Conservation (phyloP, 64 coral and sea anemone species). For the Stichodactyla helianthus region DNA sequence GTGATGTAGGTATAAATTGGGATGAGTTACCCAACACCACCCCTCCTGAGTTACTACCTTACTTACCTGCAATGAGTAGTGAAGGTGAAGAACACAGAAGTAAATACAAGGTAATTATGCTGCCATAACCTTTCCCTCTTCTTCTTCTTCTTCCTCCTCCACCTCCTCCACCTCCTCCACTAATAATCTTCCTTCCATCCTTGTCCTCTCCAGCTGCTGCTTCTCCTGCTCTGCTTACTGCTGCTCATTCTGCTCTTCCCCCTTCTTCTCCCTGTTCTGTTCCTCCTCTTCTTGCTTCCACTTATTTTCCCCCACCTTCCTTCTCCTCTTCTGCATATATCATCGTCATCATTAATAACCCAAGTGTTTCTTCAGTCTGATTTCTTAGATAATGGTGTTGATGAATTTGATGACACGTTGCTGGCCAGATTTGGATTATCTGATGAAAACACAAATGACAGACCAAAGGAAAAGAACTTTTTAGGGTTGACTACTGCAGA, state of each 20-base stretch:
- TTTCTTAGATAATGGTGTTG: conserved; percentile 49
- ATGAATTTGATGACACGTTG: conserved; percentile 66
- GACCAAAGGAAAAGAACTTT: conserved; percentile 18
- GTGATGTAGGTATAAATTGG: conserved; percentile 60
- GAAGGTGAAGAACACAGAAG: conserved; percentile 75
- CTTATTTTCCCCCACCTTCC: neutral
- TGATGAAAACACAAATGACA: conserved; percentile 44
- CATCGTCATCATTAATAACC: neutral
- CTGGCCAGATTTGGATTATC: conserved; percentile 78
- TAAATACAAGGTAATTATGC: conserved; percentile 63
- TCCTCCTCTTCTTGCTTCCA: no score
- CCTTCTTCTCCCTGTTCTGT: no score
- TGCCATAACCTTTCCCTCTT: neutral
- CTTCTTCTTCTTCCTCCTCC: no score
- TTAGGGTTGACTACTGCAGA: conserved; percentile 51
- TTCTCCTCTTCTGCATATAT: neutral
- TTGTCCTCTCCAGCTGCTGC: neutral
- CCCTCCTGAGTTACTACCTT: conserved; percentile 76
- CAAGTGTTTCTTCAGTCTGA: conserved; percentile 15
- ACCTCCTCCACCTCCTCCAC: neutral
- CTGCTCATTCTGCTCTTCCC: neutral
- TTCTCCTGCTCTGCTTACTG: neutral
- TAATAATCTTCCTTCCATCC: neutral
- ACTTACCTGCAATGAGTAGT: conserved; percentile 74
- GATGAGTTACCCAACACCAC: conserved; percentile 61